Conservation (phyloP, 2,888 invertebrate species). For the Ligdia adustata region DNA sequence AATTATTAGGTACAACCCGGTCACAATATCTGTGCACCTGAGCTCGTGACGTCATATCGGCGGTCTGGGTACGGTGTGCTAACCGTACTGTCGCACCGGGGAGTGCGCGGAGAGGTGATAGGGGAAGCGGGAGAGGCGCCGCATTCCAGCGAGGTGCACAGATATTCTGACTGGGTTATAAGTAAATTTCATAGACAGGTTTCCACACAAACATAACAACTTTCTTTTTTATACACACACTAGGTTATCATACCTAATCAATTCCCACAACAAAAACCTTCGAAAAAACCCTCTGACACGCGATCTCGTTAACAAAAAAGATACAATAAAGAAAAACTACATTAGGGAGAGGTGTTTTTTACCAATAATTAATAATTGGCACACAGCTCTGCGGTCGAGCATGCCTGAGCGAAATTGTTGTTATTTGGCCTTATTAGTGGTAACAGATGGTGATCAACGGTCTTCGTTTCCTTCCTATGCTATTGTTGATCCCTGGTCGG, state of each 20-base stretch:
- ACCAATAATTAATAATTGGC: constrained; percentile 73
- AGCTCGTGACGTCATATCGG: too few species aligned
- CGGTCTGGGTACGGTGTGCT: too few species aligned
- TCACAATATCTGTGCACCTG: too few species aligned
- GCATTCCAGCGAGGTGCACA: too few species aligned
- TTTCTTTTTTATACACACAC: too few species aligned
- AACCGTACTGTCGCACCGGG: too few species aligned
- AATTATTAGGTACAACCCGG: too few species aligned
- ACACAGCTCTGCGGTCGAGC: constrained; percentile 60
- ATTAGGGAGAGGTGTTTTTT: constrained; percentile 49
- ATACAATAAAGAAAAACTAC: constrained; percentile 31
- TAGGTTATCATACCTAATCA: not conserved
- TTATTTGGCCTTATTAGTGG: constrained; percentile 29
- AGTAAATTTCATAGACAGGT: too few species aligned
- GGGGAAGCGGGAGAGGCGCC: too few species aligned
- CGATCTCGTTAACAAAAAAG: constrained; percentile 32
- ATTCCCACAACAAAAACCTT: not conserved
- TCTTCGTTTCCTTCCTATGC: constrained; percentile 11
- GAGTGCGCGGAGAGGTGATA: too few species aligned
- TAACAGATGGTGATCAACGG: constrained; percentile 31
- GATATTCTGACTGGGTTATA: too few species aligned
- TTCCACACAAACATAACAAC: too few species aligned
- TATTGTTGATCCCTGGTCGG: constrained; percentile 10
- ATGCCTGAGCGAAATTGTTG: constrained; percentile 37
- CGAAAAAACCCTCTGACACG: constrained; percentile 32